Evolutionary conservation across 2,888 invertebrate species (phyloP).

Genomic region (Drosophila pegasa): DNA sequence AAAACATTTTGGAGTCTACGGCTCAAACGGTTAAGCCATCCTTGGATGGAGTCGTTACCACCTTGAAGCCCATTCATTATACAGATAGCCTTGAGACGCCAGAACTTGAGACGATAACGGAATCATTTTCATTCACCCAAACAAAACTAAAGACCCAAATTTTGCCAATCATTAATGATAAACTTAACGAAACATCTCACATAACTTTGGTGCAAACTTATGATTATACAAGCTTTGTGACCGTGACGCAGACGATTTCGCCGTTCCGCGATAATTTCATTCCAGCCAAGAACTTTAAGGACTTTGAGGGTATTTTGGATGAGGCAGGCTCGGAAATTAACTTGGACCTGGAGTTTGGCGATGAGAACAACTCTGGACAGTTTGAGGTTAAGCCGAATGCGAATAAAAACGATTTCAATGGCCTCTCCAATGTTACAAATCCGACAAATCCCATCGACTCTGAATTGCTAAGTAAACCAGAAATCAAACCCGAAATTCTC

Average conservation of each 20-base stretch:
- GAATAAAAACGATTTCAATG: conserved; percentile 60
- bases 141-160: conserved; percentile 95
- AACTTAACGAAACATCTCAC: conserved; percentile 89
- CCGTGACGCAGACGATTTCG: conserved; percentile 95
- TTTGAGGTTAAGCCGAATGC: conserved; percentile 53
- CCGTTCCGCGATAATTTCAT: conserved; percentile 93
- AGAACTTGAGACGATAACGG: conserved; percentile 94
- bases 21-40: conserved; percentile 88
- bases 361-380: conserved; percentile 88
- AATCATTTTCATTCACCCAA: conserved; percentile 96
- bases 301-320: conserved; percentile 94
- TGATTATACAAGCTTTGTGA: conserved; percentile 93
- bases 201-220: conserved; percentile 95
- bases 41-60: conserved; percentile 92
- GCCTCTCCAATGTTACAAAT: conserved; percentile 49
- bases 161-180: conserved; percentile 91
- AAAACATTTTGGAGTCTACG: conserved; percentile 93
- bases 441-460: conserved; percentile 23
- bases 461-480: conserved; percentile 24
- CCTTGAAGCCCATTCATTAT: conserved; percentile 91
- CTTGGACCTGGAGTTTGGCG: conserved; percentile 93
- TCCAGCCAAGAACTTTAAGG: conserved; percentile 93
- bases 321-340: conserved; percentile 95
- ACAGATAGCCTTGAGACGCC: conserved; percentile 93
- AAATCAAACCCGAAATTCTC: conserved; percentile 86